Percentiles rank a stretch among this genome's conserved stretches.
These are phyloP conservation scores for Sycophaga agraensis DNA, from an alignment of 1,140 invertebrate species.

Conservation along the genomic window DNA sequence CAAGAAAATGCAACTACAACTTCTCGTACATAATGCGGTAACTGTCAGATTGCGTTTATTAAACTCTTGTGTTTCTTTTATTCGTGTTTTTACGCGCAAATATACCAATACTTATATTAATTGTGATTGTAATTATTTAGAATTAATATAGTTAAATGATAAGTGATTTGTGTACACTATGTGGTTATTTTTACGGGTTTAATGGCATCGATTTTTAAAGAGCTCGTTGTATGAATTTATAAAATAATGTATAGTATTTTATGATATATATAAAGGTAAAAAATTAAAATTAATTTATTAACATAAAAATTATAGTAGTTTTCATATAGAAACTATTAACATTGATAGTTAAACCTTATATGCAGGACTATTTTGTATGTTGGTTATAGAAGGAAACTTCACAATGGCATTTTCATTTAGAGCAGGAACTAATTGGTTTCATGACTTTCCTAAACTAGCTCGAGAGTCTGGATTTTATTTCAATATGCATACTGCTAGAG, in stretches of 20 bases:
- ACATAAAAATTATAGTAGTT: too few relatives aligned
- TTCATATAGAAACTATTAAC: too few relatives aligned
- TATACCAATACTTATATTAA: background rate
- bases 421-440: slow-evolving; percentile 62
- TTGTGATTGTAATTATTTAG: background rate
- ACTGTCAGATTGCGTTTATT: background rate
- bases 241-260: too few relatives aligned
- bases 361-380: background rate
- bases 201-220: too few relatives aligned
- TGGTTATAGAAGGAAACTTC: background rate
- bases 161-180: too few relatives aligned
- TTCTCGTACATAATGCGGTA: background rate
- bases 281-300: too few relatives aligned
- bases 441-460: slow-evolving; percentile 69
- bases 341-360: too few relatives aligned
- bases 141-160: background rate
- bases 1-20: background rate
- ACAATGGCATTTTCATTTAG: slow-evolving; percentile 58
- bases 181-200: too few relatives aligned
- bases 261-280: too few relatives aligned
- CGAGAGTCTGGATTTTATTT: slow-evolving; percentile 69
- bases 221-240: too few relatives aligned
- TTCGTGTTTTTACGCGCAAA: background rate
- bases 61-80: background rate
- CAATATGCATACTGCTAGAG: slow-evolving; percentile 61